These are phyloP conservation scores for Ptiloglossa arizonensis DNA, from an alignment of 1,140 invertebrate species.

Conservation along the genomic window DNA sequence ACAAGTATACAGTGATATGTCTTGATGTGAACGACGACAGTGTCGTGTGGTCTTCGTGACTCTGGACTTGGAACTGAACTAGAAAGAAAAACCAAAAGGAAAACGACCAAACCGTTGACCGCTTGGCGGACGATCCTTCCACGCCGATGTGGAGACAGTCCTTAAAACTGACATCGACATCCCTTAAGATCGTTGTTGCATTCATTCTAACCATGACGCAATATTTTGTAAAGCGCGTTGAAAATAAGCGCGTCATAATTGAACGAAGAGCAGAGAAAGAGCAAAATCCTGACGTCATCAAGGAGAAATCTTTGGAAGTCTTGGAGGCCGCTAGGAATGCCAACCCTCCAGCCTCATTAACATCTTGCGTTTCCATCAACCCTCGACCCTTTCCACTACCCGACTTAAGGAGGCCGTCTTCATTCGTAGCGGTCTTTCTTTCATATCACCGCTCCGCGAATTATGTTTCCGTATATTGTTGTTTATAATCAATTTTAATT, in stretches of 20 bases:
- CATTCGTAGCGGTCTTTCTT: conserved; percentile 66
- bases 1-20: no score
- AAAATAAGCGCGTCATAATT: conserved; percentile 70
- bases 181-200: no score
- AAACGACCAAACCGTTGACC: no score
- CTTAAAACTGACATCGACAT: no score
- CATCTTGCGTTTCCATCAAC: conserved; percentile 80
- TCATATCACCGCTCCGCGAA: conserved; percentile 37
- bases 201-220: no score
- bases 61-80: no score
- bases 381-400: conserved; percentile 69
- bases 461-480: not conserved
- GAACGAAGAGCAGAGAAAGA: conserved; percentile 70
- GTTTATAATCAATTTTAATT: no score
- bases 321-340: conserved; percentile 80
- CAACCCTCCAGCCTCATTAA: conserved; percentile 82
- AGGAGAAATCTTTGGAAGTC: conserved; percentile 81
- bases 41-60: no score
- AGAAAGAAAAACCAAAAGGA: no score
- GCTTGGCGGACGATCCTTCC: no score
- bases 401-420: conserved; percentile 73
- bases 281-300: conserved; percentile 77
- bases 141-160: no score
- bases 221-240: not conserved
- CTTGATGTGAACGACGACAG: no score